Percentiles rank a stretch among this genome's conserved stretches.
These are phyloP conservation scores for Aix galericulata DNA, from an alignment of 2,113 vertebrate species.

Conservation along the genomic window DNA sequence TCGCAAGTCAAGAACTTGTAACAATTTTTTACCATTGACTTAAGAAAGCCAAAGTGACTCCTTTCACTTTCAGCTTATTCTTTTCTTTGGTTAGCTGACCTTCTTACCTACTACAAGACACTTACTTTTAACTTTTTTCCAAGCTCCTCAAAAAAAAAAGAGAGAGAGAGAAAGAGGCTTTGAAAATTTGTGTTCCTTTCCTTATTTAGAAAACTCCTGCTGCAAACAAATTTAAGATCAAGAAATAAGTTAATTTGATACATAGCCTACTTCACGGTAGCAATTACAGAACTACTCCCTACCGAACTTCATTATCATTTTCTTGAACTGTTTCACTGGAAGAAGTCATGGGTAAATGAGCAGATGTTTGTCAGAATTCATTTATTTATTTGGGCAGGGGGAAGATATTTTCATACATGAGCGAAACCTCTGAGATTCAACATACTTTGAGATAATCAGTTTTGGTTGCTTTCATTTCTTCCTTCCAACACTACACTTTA, in stretches of 20 bases:
- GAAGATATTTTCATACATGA: neutral
- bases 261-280: neutral
- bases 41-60: neutral
- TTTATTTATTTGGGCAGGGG: neutral
- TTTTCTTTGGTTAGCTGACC: neutral
- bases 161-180: neutral
- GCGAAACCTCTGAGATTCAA: neutral
- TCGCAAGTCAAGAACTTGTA: neutral
- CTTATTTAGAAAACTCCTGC: neutral
- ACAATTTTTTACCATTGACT: neutral
- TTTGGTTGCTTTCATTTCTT: neutral
- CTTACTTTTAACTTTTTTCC: neutral
- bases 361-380: neutral
- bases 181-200: neutral
- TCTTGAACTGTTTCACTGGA: neutral
- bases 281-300: neutral
- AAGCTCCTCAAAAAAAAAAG: neutral
- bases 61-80: neutral
- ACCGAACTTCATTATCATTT: neutral
- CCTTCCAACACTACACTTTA: neutral
- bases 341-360: neutral
- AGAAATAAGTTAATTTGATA: neutral
- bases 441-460: accelerated
- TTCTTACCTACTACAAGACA: neutral
- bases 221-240: neutral